phyloP scores from a whole-genome alignment of 2,797 vertebrate genomes.

The Leontopithecus rosalia region DNA sequence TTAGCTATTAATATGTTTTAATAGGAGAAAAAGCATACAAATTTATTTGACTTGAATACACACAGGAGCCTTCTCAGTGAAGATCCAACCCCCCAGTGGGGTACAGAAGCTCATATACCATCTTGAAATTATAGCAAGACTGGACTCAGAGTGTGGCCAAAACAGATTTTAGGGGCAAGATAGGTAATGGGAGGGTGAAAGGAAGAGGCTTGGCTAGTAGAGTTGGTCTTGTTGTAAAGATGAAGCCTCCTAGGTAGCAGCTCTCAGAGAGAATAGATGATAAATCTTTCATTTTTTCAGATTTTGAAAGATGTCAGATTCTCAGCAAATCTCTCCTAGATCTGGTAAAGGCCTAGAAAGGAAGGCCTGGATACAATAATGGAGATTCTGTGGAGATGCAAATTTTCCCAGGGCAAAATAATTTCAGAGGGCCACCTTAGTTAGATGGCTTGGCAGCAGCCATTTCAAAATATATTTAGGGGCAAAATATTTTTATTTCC shows the following conservation, averaged over 20 bases:
- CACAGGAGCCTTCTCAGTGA: background rate
- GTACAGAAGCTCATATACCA: background rate
- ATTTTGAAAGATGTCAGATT: background rate
- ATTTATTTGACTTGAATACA: background rate
- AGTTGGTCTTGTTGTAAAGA: background rate
- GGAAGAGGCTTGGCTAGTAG: background rate
- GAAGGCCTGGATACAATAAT: background rate
- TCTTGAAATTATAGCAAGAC: background rate
- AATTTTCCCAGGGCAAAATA: background rate
- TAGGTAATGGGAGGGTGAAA: background rate
- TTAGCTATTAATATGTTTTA: background rate
- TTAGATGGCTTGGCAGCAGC: background rate
- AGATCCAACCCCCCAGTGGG: background rate
- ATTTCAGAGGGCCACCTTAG: background rate
- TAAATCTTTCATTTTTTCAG: background rate
- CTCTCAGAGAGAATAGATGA: background rate
- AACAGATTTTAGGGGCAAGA: background rate
- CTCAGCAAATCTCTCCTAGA: background rate
- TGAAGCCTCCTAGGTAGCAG: background rate
- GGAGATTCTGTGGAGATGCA: background rate
- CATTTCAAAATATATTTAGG: background rate
- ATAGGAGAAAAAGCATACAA: background rate
- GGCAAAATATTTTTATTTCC: background rate
- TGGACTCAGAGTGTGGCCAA: background rate
- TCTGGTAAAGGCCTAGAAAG: background rate